Percentiles rank a stretch among this genome's conserved stretches.
These are phyloP conservation scores for Cyclophora albipunctata DNA, from an alignment of 2,888 invertebrate genomes.

Conservation along the genomic window DNA sequence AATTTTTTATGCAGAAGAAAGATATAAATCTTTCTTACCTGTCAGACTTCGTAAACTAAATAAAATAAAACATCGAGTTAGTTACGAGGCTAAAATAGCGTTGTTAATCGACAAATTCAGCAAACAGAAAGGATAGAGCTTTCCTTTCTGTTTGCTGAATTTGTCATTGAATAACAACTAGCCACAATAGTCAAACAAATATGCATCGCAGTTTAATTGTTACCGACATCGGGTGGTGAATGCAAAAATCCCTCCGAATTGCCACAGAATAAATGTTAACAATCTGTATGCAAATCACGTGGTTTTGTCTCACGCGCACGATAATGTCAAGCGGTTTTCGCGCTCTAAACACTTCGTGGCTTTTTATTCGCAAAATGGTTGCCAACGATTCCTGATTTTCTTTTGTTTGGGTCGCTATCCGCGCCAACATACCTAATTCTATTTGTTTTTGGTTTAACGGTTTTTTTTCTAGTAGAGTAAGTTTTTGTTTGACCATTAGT, in stretches of 20 bases:
- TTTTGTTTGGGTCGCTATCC: slow-evolving; percentile 13
- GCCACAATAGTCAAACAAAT: slow-evolving; percentile 8
- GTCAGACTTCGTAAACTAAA: too few species aligned
- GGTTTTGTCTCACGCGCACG: slow-evolving; percentile 37
- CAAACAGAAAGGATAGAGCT: too few species aligned
- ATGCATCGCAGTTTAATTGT: slow-evolving; percentile 23
- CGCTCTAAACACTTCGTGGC: slow-evolving; percentile 14
- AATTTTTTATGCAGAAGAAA: too few species aligned
- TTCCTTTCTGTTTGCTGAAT: too few species aligned
- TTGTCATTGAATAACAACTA: background rate
- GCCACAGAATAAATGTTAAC: slow-evolving; percentile 37
- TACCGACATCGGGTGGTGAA: slow-evolving; percentile 19
- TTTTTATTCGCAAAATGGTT: slow-evolving; percentile 14
- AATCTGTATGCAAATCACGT: slow-evolving; percentile 57
- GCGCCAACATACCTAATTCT: slow-evolving; percentile 8
- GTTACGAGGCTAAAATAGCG: too few species aligned
- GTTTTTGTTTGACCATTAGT: background rate
- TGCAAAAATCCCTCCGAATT: slow-evolving; percentile 31
- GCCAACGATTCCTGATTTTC: slow-evolving; percentile 13
- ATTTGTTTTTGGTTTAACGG: background rate
- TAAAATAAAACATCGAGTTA: too few species aligned
- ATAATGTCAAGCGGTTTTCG: slow-evolving; percentile 33
- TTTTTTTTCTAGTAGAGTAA: background rate
- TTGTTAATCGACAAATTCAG: too few species aligned
- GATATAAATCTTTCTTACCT: too few species aligned